Percentiles rank a stretch among this genome's conserved stretches.
These are phyloP conservation scores for Trilocha varians DNA, from an alignment of 2,888 invertebrate species.

Conservation along the genomic window DNA sequence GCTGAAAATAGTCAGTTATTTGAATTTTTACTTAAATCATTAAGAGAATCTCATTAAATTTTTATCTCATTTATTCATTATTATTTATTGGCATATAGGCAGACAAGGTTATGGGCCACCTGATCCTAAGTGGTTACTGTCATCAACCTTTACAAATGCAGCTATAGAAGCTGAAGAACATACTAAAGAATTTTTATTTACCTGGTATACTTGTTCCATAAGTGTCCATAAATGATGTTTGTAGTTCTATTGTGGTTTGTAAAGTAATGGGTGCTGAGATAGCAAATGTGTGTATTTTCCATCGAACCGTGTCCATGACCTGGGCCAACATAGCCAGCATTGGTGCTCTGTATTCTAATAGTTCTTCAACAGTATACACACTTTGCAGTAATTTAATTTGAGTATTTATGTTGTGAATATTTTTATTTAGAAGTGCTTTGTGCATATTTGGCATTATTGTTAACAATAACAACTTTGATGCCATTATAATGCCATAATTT, in stretches of 20 bases:
- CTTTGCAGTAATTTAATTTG: constrained; percentile 36
- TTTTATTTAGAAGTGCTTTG: constrained; percentile 33
- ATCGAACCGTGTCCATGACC: constrained; percentile 44
- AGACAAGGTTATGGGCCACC: no score
- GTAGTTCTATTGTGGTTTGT: constrained; percentile 37
- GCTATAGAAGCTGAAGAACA: neutral
- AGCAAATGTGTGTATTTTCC: constrained; percentile 44
- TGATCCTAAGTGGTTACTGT: no score
- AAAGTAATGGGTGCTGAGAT: constrained; percentile 31
- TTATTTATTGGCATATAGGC: no score
- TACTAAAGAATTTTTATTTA: constrained; percentile 16
- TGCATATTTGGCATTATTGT: constrained; percentile 56
- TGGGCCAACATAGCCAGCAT: constrained; percentile 56
- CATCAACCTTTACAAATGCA: no score
- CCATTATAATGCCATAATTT: constrained; percentile 29
- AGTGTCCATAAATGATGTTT: constrained; percentile 34
- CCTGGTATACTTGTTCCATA: constrained; percentile 41
- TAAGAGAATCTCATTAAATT: no score
- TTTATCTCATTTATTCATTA: no score
- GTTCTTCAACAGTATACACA: constrained; percentile 34
- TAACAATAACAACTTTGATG: constrained; percentile 39
- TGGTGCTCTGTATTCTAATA: constrained; percentile 48
- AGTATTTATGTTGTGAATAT: constrained; percentile 29
- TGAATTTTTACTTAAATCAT: no score
- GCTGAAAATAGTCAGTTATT: constrained; percentile 29